Base-by-base conservation (phyloP, 2,113 vertebrate species). In the Camelus bactrianus region DNA sequence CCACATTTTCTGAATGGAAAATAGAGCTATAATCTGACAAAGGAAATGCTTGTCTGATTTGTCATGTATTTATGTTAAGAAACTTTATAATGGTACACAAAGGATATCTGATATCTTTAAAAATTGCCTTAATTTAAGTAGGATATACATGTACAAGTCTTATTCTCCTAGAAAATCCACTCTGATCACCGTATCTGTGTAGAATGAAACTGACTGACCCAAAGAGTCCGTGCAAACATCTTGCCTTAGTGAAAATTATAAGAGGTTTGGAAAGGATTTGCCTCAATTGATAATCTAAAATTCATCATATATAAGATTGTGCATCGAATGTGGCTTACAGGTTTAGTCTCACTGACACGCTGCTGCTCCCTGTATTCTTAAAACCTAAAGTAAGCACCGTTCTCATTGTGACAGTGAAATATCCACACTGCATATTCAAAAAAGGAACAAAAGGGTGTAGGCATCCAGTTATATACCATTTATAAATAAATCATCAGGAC, bases 401-500 rank as follows among this genome's bases (percentile, higher is more conserved):
- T 87, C 14, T 65, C 20, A 77, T 42, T 92, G 16, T 52, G 69
- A 10, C 77, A 26, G 5, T 82, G 79, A 94, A 64, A 67, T 75
- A 48, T 26, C 16, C 22, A 87, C 8, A 62, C 0, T 91, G 50
- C 54, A 30, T 65, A 67, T 85, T 83, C 8, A 35, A 58, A 92
- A 93, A 82, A 52, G 14, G 20, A 62, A 8, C 16, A 58, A 67
- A 73, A 42, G 14, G 0, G 0, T 46, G 2, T 35, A 56, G 48
- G 56, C 15, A 58, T 58, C 28, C 38, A 70, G 20, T 72, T 73
- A 38, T 20, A 5, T 92, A 9, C 32, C 35, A 58, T 91, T 88
- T 89, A 26, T 91, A 95, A 84, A 52, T 81, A 75, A 93, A 77
- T 80, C 54, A 17, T 62, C 52, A 93, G 15, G 26, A 42, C 48